Percentiles rank a stretch among this genome's conserved stretches.
Evolutionary conservation across 2,888 invertebrate genomes (phyloP).

Genomic region (Aquatica leii): DNA sequence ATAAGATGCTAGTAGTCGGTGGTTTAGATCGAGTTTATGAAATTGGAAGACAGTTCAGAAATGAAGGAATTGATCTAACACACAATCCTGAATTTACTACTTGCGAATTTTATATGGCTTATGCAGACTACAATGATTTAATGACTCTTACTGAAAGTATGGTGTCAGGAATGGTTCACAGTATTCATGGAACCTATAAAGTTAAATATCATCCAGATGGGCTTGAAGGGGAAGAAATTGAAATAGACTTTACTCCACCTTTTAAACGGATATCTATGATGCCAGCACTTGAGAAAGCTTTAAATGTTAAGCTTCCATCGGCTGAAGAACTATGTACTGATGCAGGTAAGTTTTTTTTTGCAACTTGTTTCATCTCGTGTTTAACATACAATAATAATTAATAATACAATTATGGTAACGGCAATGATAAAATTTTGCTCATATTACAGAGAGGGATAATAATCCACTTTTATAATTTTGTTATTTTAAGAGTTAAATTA

Average conservation of each 20-base stretch:
- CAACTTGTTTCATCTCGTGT: background rate
- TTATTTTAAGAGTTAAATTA: too few species aligned
- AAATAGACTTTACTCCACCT: conserved; percentile 97
- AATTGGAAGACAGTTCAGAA: conserved; percentile 92
- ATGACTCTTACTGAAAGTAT: conserved; percentile 92
- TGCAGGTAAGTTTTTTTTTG: conserved; percentile 55
- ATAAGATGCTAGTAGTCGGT: conserved; percentile 98
- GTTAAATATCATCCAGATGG: conserved; percentile 93
- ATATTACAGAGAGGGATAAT: too few species aligned
- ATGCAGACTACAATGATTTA: conserved; percentile 97
- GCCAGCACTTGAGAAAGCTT: conserved; percentile 82
- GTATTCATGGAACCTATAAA: conserved; percentile 90
- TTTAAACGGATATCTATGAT: conserved; percentile 94
- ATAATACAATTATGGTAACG: background rate
- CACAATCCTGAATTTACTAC: conserved; percentile 99
- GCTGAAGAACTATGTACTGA: conserved; percentile 74
- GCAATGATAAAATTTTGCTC: background rate
- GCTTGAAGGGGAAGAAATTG: conserved; percentile 78
- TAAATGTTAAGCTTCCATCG: conserved; percentile 78
- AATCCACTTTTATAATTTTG: too few species aligned
- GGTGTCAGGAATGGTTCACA: conserved; percentile 93
- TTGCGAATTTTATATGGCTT: conserved; percentile 99
- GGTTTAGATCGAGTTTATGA: conserved; percentile 93
- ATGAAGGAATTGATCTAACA: conserved; percentile 98
- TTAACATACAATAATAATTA: background rate